These are phyloP conservation scores for Hemaris fuciformis DNA, from an alignment of 2,888 invertebrate species.

Conservation along the genomic window DNA sequence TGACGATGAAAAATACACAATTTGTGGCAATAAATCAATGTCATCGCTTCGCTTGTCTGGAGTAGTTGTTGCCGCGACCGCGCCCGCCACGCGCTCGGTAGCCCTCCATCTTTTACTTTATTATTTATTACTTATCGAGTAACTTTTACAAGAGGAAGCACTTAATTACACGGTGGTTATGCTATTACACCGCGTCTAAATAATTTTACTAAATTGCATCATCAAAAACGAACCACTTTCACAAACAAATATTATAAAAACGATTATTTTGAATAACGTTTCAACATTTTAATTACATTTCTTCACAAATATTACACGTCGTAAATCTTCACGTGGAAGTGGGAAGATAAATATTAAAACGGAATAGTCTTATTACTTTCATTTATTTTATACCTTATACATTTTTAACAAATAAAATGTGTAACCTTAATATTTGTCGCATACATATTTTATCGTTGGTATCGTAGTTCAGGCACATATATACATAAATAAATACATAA, in stretches of 20 bases:
- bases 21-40: slow-evolving; percentile 77
- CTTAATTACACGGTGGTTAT: slow-evolving; percentile 55
- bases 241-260: slow-evolving; percentile 3
- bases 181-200: slow-evolving; percentile 25
- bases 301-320: background rate
- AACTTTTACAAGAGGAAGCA: slow-evolving; percentile 57
- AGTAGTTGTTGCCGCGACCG: slow-evolving; percentile 13
- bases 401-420: too few species aligned
- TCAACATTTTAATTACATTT: background rate
- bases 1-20: slow-evolving; percentile 79
- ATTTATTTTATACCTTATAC: too few species aligned
- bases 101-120: slow-evolving; percentile 64
- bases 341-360: background rate
- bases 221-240: slow-evolving; percentile 16
- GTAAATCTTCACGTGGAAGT: background rate
- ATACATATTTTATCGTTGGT: too few species aligned
- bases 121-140: slow-evolving; percentile 68
- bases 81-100: slow-evolving; percentile 48
- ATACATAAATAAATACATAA: too few species aligned
- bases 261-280: slow-evolving; percentile 17
- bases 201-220: slow-evolving; percentile 24
- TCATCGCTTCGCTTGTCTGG: slow-evolving; percentile 33
- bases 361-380: background rate
- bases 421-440: too few species aligned
- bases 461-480: too few species aligned